Conservation (phyloP, 2,888 invertebrate genomes). For the Dichetophora obliterata region DNA sequence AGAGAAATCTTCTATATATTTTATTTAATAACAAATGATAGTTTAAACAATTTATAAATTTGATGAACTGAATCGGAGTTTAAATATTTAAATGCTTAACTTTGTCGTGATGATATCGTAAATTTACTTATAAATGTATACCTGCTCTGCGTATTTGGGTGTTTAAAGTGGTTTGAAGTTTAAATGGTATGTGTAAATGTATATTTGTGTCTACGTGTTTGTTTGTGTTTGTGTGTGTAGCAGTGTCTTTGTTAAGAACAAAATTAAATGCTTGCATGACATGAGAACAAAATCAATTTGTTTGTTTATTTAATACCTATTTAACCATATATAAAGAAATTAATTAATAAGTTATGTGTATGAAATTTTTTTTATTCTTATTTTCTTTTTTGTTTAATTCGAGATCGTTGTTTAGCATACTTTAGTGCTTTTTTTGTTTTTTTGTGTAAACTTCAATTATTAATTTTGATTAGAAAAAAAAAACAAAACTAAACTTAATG, state of each 20-base stretch:
- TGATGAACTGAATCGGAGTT: too few relatives aligned
- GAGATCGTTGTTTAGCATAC: slow-evolving; percentile 49
- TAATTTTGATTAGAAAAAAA: too few relatives aligned
- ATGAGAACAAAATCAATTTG: neutral
- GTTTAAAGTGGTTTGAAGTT: neutral
- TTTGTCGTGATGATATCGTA: too few relatives aligned
- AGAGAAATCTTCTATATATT: too few relatives aligned
- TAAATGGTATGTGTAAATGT: too few relatives aligned
- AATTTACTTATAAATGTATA: too few relatives aligned
- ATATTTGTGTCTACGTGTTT: too few relatives aligned
- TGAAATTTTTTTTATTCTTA: slow-evolving; percentile 37
- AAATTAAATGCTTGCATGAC: slow-evolving; percentile 5
- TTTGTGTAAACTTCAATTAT: neutral
- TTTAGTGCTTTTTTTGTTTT: slow-evolving; percentile 32
- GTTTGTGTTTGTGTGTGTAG: too few relatives aligned
- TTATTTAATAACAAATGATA: too few relatives aligned
- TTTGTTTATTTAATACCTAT: slow-evolving; percentile 52
- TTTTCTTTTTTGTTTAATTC: slow-evolving; percentile 46
- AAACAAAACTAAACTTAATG: too few relatives aligned
- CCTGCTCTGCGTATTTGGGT: neutral
- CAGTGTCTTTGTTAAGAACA: neutral
- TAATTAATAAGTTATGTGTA: slow-evolving; percentile 40
- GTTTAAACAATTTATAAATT: too few relatives aligned
- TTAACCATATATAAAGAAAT: slow-evolving; percentile 47
- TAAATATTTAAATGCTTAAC: too few relatives aligned